These are phyloP conservation scores for Eumerus sabulonum DNA, from an alignment of 2,888 invertebrate genomes.

Conservation along the genomic window DNA sequence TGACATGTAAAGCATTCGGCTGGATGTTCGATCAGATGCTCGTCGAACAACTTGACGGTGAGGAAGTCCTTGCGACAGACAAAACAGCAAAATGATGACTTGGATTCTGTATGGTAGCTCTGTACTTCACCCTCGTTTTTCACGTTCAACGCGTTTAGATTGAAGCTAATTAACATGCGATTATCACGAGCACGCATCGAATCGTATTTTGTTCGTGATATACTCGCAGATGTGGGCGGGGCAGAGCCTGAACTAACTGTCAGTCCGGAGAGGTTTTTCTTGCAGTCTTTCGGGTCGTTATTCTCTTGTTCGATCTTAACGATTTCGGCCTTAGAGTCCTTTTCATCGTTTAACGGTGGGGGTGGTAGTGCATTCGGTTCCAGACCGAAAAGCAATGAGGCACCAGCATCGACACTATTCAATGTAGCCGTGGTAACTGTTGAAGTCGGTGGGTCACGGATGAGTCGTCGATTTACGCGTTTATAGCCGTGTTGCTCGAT, in stretches of 20 bases:
- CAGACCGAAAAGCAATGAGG: conserved; percentile 56
- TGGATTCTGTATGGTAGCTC: conserved; percentile 75
- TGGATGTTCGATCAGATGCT: conserved; percentile 89
- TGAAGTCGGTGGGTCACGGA: conserved; percentile 73
- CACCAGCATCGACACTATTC: conserved; percentile 53
- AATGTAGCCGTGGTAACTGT: conserved; percentile 68
- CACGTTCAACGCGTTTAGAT: conserved; percentile 76
- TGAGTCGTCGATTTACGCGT: conserved; percentile 76
- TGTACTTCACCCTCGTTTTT: conserved; percentile 76
- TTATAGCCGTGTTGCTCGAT: conserved; percentile 77
- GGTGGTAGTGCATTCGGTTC: conserved; percentile 44
- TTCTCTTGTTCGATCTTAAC: conserved; percentile 76
- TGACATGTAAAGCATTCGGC: conserved; percentile 91
- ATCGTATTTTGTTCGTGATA: conserved; percentile 70
- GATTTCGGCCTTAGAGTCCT: conserved; percentile 75
- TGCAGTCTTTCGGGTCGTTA: conserved; percentile 47
- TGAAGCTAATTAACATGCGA: conserved; percentile 77
- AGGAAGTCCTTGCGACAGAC: conserved; percentile 85
- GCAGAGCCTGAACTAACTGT: conserved; percentile 28
- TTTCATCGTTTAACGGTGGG: conserved; percentile 66
- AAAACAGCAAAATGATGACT: conserved; percentile 80
- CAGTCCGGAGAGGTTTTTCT: conserved; percentile 37
- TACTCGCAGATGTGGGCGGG: conserved; percentile 24
- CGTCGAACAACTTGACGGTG: conserved; percentile 84
- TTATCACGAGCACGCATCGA: conserved; percentile 77